phyloP scores from a whole-genome alignment of 2,113 vertebrate genomes.

The Lepisosteus oculatus region DNA sequence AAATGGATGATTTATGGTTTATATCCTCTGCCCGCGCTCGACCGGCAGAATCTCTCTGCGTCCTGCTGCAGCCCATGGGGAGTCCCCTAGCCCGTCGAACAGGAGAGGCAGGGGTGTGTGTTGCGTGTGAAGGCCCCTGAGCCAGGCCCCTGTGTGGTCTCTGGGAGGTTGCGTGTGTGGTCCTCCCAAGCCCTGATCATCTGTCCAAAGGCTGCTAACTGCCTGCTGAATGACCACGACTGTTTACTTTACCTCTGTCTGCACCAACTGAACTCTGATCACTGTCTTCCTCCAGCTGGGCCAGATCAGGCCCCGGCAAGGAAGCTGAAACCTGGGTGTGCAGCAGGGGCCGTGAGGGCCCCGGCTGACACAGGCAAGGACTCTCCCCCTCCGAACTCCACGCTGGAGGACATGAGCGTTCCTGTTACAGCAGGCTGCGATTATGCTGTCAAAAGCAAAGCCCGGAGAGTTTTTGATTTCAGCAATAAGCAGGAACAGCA shows the following conservation, averaged over 20 bases:
- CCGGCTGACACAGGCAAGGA: conserved; percentile 48
- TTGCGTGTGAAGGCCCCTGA: conserved; percentile 72
- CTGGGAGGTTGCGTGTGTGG: conserved; percentile 85
- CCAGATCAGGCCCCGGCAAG: conserved; percentile 79
- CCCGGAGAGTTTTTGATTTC: conserved; percentile 50
- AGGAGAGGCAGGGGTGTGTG: conserved; percentile 56
- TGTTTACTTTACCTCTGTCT: conserved; percentile 99
- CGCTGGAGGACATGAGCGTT: conserved; percentile 38
- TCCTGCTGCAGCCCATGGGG: conserved; percentile 46
- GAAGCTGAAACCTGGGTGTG: conserved; percentile 47
- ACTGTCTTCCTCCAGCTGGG: conserved; percentile 95
- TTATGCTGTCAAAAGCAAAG: conserved; percentile 62
- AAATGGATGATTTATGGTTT: too few species aligned
- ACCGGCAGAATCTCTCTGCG: background rate
- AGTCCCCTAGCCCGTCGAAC: conserved; percentile 46
- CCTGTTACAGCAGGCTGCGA: conserved; percentile 41
- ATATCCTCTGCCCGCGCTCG: too few species aligned
- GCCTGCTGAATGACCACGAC: conserved; percentile 92
- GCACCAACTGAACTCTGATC: conserved; percentile 87
- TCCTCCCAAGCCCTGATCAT: conserved; percentile 88
- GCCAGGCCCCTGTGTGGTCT: conserved; percentile 90
- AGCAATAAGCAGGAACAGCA: conserved; percentile 22
- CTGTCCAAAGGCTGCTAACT: conserved; percentile 95
- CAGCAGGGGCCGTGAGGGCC: conserved; percentile 39
- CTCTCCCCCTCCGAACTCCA: conserved; percentile 26